These are phyloP conservation scores for Chaetodon trifascialis DNA, from an alignment of 2,113 vertebrate species.

Conservation along the genomic window DNA sequence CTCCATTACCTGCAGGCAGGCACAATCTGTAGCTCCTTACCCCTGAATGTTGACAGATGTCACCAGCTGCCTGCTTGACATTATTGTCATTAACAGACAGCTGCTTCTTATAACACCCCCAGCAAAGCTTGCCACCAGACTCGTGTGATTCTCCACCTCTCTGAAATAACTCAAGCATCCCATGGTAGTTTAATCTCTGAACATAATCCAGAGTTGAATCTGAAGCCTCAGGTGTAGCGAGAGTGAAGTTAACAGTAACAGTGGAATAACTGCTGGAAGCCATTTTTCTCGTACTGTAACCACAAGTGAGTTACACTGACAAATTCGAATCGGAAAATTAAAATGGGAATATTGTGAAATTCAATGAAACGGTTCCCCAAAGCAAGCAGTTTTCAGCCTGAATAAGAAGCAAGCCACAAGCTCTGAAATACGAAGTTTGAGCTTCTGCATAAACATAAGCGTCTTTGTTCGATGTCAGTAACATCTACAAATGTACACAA, in stretches of 20 bases:
- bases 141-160: constrained; percentile 15
- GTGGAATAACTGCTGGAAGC: constrained; percentile 25
- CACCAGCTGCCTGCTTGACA: constrained; percentile 48
- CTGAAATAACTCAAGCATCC: constrained; percentile 44
- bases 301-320: constrained; percentile 25
- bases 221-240: constrained; percentile 24
- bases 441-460: not conserved
- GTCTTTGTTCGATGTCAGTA: constrained; percentile 13
- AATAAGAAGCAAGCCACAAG: constrained; percentile 1
- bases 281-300: constrained; percentile 21
- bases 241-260: constrained; percentile 28
- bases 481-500: not conserved
- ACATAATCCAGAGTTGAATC: constrained; percentile 44
- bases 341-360: constrained; percentile 46
- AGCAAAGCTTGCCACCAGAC: constrained; percentile 34
- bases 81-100: constrained; percentile 54
- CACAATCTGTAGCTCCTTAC: constrained; percentile 22
- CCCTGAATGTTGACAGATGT: constrained; percentile 55
- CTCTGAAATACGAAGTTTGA: constrained; percentile 23
- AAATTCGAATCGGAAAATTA: constrained; percentile 47
- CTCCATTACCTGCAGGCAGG: not conserved
- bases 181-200: constrained; percentile 36
- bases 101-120: constrained; percentile 53
- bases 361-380: constrained; percentile 22
- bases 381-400: constrained; percentile 4